Evolutionary conservation across 1,140 invertebrate species (phyloP), one percentile per base, ranked within the genome.

Genomic region (Drosophila sproati): DNA sequence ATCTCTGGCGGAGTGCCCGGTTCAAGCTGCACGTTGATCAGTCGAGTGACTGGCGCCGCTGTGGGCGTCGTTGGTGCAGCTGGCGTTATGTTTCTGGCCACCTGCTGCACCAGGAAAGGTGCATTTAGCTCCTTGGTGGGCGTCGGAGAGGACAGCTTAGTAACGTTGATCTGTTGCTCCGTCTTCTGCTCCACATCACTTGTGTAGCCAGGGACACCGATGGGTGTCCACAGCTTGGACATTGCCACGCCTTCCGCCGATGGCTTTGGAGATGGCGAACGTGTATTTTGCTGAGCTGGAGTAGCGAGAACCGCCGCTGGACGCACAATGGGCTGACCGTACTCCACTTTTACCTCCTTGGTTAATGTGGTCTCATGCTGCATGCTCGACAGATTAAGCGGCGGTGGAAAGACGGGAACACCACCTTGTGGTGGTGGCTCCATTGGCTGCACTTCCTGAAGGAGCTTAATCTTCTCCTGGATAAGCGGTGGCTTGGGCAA

Each of bases 1-100:
- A 96, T 95, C 93, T 95, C 94, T 20, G 95, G 95, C 6, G 95
- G 94, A 1, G 95, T 93, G 8, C 95, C 95, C 0, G 95, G 95
- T 85, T 95, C 93, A 7, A 96, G 78, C 50, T 93, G 86, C 0
- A 94, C 91, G 76, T 94, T 93, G 54, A 89, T 60, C 37, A 90
- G 10, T 4, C 83, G 80, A 1, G 80, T 85, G 5, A 76, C 61
- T 3, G 73, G 57, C 8, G 61, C 63, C 10, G 67, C n/a, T 2
- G 61, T 66, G 2, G 62, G 61, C 3, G 51, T 37, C n/a, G 80
- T 10, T 12, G 94, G 92, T 20, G 93, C 92, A 31, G 93, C 91
- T 10, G 93, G 93, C 2, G 94, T 93, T 74, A 94, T 92, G 35
- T 67, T 73, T 66, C 93, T 77, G 28, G 91, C 77, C 12, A 82